These are phyloP conservation scores for Autographa pulchrina DNA, from an alignment of 2,888 invertebrate species.

Conservation along the genomic window DNA sequence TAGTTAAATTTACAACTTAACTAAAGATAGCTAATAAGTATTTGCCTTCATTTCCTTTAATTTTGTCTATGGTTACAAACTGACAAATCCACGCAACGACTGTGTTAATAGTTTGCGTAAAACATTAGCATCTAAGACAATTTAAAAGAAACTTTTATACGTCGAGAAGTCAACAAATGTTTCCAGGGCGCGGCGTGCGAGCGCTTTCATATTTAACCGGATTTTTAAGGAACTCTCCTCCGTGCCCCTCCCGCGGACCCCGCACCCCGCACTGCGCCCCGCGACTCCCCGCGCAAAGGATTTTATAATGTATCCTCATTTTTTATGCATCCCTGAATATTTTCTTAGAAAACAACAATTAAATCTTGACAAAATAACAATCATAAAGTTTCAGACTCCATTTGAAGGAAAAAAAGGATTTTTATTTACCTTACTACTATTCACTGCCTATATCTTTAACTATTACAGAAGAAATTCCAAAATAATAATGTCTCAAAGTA, in stretches of 20 bases:
- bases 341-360: conserved; percentile 56
- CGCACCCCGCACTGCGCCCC: conserved; percentile 3
- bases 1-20: no score
- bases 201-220: conserved; percentile 62
- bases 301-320: conserved; percentile 59
- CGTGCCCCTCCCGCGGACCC: neutral
- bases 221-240: conserved; percentile 51
- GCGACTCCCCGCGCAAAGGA: conserved; percentile 46
- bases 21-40: no score
- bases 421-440: neutral
- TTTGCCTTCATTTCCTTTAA: neutral
- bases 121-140: conserved; percentile 11
- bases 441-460: neutral
- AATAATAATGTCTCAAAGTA: conserved; percentile 7
- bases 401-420: neutral
- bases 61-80: neutral
- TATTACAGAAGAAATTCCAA: neutral
- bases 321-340: conserved; percentile 57
- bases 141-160: conserved; percentile 26
- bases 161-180: conserved; percentile 29
- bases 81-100: neutral
- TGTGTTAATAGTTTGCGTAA: conserved; percentile 7
- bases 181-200: conserved; percentile 39
- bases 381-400: conserved; percentile 12
- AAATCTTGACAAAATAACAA: conserved; percentile 36